phyloP scores from a whole-genome alignment of 1,140 invertebrate species.

The Whitmania pigra region DNA sequence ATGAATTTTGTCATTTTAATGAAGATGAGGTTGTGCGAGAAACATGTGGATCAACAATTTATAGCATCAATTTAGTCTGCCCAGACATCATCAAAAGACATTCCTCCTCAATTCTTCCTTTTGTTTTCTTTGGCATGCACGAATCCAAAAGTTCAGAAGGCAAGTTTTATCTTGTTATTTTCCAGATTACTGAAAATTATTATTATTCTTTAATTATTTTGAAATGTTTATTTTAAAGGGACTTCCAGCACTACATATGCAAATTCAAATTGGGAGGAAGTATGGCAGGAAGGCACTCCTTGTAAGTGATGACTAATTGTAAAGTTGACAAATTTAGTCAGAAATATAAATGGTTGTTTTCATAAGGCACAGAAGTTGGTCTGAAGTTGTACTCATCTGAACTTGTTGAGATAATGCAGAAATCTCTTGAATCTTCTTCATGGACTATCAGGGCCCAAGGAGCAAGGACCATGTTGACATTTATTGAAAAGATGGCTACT shows the following conservation, averaged over 20 bases:
- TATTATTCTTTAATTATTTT: neutral
- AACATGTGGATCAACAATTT: slow-evolving; percentile 63
- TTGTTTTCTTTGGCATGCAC: slow-evolving; percentile 80
- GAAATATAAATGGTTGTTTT: neutral
- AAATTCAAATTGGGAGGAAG: slow-evolving; percentile 56
- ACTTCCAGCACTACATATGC: neutral
- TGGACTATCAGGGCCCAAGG: slow-evolving; percentile 77
- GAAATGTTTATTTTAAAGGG: neutral
- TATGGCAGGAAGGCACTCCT: slow-evolving; percentile 76
- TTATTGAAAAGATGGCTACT: slow-evolving; percentile 59
- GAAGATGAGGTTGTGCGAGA: slow-evolving; percentile 31
- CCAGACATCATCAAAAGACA: slow-evolving; percentile 69
- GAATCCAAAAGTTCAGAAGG: slow-evolving; percentile 51
- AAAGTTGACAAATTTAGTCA: neutral
- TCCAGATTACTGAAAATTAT: neutral
- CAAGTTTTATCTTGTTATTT: slow-evolving; percentile 15
- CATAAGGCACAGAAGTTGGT: slow-evolving; percentile 59
- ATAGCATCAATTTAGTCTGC: slow-evolving; percentile 67
- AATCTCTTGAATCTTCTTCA: slow-evolving; percentile 60
- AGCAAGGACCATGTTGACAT: slow-evolving; percentile 62
- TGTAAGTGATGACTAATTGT: slow-evolving; percentile 33
- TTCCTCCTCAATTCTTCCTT: slow-evolving; percentile 60
- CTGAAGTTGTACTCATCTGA: slow-evolving; percentile 61
- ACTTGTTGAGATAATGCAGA: slow-evolving; percentile 57
- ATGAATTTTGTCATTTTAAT: slow-evolving; percentile 1